Percentiles rank a stretch among this genome's conserved stretches.
Conservation (phyloP, 2,888 invertebrate species). For the Chrysotoxum bicinctum region DNA sequence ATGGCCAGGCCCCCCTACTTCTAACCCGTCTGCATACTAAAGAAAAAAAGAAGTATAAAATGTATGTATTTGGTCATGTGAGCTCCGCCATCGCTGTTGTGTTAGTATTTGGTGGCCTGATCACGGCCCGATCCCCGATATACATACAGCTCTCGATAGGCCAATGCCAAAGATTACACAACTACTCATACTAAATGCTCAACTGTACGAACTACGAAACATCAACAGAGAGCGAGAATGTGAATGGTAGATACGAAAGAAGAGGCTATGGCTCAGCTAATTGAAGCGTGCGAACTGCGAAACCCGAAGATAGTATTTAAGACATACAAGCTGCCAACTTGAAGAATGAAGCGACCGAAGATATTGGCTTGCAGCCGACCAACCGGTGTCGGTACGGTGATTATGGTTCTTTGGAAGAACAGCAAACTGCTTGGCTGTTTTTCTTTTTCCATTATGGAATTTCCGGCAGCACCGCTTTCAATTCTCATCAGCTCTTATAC, state of each 20-base stretch:
- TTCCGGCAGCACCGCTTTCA: conserved; percentile 66
- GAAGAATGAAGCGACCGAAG: conserved; percentile 7
- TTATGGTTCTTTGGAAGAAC: conserved; percentile 33
- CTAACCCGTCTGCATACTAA: background rate
- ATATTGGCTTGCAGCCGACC: background rate
- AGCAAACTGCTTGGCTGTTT: conserved; percentile 12
- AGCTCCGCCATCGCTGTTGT: background rate
- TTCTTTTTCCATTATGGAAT: conserved; percentile 43
- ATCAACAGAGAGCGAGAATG: conserved; percentile 53
- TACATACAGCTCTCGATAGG: conserved; percentile 51
- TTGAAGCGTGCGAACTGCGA: background rate
- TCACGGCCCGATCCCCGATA: conserved; percentile 16
- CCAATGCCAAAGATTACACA: conserved; percentile 70
- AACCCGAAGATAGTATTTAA: conserved; percentile 12
- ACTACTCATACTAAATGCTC: conserved; percentile 11
- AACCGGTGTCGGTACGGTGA: background rate
- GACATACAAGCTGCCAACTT: background rate
- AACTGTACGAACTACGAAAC: conserved; percentile 40
- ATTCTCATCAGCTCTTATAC: conserved; percentile 34
- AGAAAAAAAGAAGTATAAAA: conserved; percentile 5
- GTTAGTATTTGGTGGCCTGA: conserved; percentile 11
- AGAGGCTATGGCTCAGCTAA: conserved; percentile 3
- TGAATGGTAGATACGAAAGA: background rate
- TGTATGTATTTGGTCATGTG: conserved; percentile 51
- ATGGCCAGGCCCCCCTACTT: conserved; percentile 31